Conservation (phyloP, 2,797 vertebrate species). For the Pogoniulus pusillus region DNA sequence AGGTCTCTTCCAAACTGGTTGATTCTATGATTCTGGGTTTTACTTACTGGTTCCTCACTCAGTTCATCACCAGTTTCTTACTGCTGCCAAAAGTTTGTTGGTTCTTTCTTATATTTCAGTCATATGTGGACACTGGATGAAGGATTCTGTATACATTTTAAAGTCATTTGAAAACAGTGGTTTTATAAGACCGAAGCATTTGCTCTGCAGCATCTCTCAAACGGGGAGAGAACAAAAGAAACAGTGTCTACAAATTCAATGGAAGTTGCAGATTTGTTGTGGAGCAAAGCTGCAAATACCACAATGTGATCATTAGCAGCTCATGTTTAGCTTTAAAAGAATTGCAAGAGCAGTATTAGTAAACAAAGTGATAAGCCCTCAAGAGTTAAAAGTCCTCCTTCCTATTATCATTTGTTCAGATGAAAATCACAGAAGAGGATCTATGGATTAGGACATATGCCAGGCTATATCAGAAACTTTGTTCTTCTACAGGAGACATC, state of each 20-base stretch:
- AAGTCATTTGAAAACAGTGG: background rate
- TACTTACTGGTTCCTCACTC: background rate
- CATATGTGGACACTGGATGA: background rate
- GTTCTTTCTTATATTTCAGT: background rate
- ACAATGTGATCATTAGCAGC: background rate
- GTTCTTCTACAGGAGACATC: conserved; percentile 84
- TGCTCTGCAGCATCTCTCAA: background rate
- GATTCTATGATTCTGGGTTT: too few species aligned
- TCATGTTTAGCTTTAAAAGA: background rate
- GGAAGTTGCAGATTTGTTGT: background rate
- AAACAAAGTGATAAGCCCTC: background rate
- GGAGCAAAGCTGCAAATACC: background rate
- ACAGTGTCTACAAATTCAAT: rapidly evolving
- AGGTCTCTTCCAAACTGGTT: too few species aligned
- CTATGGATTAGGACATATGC: conserved; percentile 87
- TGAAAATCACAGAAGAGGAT: conserved; percentile 85
- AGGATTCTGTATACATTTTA: background rate
- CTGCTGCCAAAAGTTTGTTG: background rate
- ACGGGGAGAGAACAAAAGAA: background rate
- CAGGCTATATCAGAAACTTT: conserved; percentile 85
- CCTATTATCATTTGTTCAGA: conserved; percentile 69
- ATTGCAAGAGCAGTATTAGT: background rate
- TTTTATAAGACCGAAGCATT: background rate
- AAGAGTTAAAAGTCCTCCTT: background rate
- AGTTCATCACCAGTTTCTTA: background rate